These are phyloP conservation scores for Hypsopygia costalis DNA, from an alignment of 2,888 invertebrate species.

Conservation along the genomic window DNA sequence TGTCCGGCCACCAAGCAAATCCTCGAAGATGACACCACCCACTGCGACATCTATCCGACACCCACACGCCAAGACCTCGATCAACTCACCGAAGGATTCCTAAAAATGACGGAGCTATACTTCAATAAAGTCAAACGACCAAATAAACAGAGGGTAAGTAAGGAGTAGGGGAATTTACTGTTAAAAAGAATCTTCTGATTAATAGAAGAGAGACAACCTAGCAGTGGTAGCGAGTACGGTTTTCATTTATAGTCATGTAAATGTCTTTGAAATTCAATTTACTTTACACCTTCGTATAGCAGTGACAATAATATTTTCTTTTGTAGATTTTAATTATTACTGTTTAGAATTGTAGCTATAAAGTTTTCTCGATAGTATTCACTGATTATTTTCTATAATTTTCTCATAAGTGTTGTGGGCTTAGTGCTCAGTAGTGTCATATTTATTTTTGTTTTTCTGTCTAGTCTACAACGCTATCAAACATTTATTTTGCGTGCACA, in stretches of 20 bases:
- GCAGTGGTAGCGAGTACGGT: conserved; percentile 18
- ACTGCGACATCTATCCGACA: conserved; percentile 92
- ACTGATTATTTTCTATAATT: too few relatives aligned
- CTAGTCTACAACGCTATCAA: too few relatives aligned
- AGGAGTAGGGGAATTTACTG: neutral
- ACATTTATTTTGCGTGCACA: too few relatives aligned
- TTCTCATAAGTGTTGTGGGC: too few relatives aligned
- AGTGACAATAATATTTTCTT: too few relatives aligned
- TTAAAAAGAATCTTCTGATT: neutral
- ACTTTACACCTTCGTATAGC: too few relatives aligned
- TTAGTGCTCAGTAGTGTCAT: too few relatives aligned
- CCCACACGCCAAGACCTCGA: conserved; percentile 82
- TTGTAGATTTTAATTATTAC: too few relatives aligned
- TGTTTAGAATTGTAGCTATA: too few relatives aligned
- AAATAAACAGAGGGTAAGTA: conserved; percentile 89
- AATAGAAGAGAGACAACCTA: conserved; percentile 16
- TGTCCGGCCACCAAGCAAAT: conserved; percentile 90
- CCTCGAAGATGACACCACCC: conserved; percentile 84
- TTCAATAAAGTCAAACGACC: conserved; percentile 94
- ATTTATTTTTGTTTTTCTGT: too few relatives aligned
- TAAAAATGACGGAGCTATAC: conserved; percentile 91
- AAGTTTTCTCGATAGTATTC: too few relatives aligned
- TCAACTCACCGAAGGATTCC: conserved; percentile 85
- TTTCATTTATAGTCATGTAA: conserved; percentile 12
- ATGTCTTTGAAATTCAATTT: too few relatives aligned